phyloP scores from a whole-genome alignment of 1,140 invertebrate species.

The Ladona fulva region DNA sequence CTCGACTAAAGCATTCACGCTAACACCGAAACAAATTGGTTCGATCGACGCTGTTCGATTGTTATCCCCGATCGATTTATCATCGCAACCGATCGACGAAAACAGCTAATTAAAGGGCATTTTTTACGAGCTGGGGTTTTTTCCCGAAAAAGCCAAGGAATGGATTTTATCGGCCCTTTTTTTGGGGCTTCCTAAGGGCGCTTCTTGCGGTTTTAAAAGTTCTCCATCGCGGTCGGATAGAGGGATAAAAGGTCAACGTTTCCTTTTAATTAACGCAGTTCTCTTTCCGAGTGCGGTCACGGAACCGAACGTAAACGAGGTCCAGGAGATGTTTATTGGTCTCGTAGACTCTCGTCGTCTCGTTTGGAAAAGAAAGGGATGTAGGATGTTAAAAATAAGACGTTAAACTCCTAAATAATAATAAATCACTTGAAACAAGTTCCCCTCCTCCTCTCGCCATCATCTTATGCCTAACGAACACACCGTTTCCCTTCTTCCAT shows the following conservation, averaged over 20 bases:
- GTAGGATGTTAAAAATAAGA: slow-evolving; percentile 3
- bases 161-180: too few relatives aligned
- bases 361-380: not conserved
- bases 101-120: too few relatives aligned
- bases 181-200: too few relatives aligned
- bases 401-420: slow-evolving; percentile 3
- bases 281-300: not conserved
- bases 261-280: not conserved
- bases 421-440: slow-evolving; percentile 2
- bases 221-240: too few relatives aligned
- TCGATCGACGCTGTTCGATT: too few relatives aligned
- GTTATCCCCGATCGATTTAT: too few relatives aligned
- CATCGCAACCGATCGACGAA: too few relatives aligned
- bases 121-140: too few relatives aligned
- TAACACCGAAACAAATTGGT: too few relatives aligned
- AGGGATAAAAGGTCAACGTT: not conserved
- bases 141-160: too few relatives aligned
- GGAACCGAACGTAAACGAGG: not conserved
- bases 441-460: not conserved
- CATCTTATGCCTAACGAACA: slow-evolving; percentile 1
- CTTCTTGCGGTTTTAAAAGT: too few relatives aligned
- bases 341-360: not conserved
- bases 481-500: not conserved
- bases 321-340: not conserved
- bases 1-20: too few relatives aligned